Base-by-base conservation (phyloP, 2,797 vertebrate genomes). In the Gadopsis marmoratus region DNA sequence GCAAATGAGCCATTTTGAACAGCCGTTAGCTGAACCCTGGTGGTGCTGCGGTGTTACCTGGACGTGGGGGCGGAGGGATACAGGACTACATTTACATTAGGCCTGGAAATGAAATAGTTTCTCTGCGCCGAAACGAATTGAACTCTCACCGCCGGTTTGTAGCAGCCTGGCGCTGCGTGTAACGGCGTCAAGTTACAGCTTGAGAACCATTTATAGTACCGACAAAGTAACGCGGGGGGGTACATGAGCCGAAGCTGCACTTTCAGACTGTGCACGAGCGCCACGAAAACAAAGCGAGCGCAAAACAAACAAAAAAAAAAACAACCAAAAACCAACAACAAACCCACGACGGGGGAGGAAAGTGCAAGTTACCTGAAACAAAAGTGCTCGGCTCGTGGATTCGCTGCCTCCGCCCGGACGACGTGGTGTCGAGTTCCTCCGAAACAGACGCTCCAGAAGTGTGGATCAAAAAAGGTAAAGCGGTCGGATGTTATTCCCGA, bases 321-420 rank as follows among this genome's bases (percentile, higher is more conserved):
- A 26, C 26, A 26, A 26, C 26, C 26, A 26, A 26, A 26, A 26
- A 26, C 26, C 26, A 26, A 26, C 26, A 26, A 26, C 23, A 16
- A 48, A 68, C 55, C 45, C 26, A 69, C 13, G 54, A 53, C 26
- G 26, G 51, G 59, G 6, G 39, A 45, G 23, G 35, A 72, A 73
- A 78, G 81, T 74, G 14, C 51, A 69, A 48, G 64, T 89, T 91
- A 93, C 91, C 91, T 92, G 65, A 45, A 84, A 82, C 45, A 83
- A 87, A 85, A 85, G 75, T 69, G 58, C 51, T 47, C 48, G 19
- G 31, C 21, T 67, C 10, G 58, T 37, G 17, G 35, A 10, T 33
- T 21, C 65, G 54, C 53, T 71, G 7, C 51, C 77, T 77, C 69
- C 26, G 26, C 26, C 37, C 56, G 9, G 71, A 16, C 41, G 87